These are phyloP conservation scores for Centropus unirufus DNA, from an alignment of 2,113 vertebrate species.

Conservation along the genomic window DNA sequence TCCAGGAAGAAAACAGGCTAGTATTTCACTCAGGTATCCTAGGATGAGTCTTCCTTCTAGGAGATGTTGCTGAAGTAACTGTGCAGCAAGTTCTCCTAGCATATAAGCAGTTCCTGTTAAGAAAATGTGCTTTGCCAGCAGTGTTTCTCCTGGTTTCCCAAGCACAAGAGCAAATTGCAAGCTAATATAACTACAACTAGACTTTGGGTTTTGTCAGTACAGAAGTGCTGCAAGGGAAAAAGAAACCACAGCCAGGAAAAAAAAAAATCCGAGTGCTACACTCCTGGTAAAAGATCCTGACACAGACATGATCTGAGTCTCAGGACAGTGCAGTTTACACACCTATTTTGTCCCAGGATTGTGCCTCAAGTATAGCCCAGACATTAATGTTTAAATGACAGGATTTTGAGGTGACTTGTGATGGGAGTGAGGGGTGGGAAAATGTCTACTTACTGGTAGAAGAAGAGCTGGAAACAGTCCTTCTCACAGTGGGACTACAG, in stretches of 20 bases:
- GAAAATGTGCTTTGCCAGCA: not conserved
- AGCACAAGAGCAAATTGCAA: not conserved
- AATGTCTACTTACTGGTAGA: not conserved
- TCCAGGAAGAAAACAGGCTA: not conserved
- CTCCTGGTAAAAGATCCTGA: not conserved
- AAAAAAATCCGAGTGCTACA: not conserved
- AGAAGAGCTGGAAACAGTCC: not conserved
- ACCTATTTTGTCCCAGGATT: not conserved
- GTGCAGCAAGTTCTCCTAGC: not conserved
- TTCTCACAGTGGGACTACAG: not conserved
- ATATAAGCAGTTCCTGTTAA: not conserved
- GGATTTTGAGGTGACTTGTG: not conserved
- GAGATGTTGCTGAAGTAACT: not conserved
- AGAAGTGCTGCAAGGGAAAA: not conserved
- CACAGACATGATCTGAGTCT: not conserved
- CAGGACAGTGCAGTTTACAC: not conserved
- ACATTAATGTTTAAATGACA: not conserved
- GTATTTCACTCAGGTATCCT: not conserved
- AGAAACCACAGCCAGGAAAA: too few species aligned
- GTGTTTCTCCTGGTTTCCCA: not conserved
- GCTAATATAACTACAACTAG: not conserved
- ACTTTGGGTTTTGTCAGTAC: not conserved
- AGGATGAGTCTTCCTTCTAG: not conserved
- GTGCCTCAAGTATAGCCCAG: not conserved
- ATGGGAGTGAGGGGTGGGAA: not conserved